A percentile compares a stretch with the other conserved stretches of the same genome.
phyloP scores from a whole-genome alignment of 2,113 vertebrate genomes.

The Oreochromis tanganicae region DNA sequence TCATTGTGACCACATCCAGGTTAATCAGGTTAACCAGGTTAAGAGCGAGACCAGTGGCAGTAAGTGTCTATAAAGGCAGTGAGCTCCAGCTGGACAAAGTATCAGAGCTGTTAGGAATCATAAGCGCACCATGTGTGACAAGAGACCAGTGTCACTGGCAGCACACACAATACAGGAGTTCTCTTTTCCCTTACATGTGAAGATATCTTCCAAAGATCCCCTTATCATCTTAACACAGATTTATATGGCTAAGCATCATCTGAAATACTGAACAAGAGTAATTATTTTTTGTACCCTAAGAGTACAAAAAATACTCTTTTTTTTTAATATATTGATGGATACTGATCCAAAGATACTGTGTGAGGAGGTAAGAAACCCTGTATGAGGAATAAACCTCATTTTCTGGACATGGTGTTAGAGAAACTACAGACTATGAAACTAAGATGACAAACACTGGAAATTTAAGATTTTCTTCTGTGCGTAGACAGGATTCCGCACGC shows the following conservation, averaged over 20 bases:
- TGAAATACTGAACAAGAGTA: neutral
- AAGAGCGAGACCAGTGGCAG: neutral
- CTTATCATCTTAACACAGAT: too few species aligned
- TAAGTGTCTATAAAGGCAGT: neutral
- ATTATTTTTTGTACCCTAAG: neutral
- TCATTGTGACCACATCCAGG: neutral
- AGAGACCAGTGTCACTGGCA: neutral
- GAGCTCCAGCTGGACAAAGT: neutral
- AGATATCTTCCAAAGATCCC: neutral
- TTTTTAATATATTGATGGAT: neutral
- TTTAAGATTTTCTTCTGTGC: neutral
- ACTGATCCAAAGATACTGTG: neutral
- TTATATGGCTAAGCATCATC: neutral
- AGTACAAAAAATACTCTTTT: neutral
- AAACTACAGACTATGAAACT: neutral
- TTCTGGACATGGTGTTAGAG: neutral
- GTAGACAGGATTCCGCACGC: accelerated
- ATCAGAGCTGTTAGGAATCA: accelerated
- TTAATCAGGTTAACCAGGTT: neutral
- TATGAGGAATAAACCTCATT: neutral
- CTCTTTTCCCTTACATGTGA: neutral
- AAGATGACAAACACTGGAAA: neutral
- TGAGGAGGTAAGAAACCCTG: neutral
- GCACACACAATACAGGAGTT: neutral
- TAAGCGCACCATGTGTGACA: neutral